phyloP scores from a whole-genome alignment of 2,888 invertebrate species.

The Drosophila niveifrons region DNA sequence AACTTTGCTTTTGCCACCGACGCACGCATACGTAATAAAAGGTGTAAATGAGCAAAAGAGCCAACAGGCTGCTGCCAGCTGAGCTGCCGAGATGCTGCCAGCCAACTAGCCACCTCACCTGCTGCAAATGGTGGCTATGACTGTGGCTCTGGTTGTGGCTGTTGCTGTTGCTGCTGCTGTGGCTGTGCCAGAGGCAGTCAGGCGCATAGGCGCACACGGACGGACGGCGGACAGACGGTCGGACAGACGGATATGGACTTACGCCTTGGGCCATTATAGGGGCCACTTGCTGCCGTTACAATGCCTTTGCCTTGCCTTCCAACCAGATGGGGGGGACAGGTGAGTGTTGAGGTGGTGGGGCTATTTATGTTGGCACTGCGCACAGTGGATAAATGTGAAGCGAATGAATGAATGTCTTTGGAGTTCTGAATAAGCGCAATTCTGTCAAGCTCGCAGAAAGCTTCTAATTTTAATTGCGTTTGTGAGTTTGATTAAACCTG shows the following conservation, averaged over 20 bases:
- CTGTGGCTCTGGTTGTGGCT: neutral
- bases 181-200: conserved; percentile 49
- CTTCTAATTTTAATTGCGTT: conserved; percentile 7
- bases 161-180: neutral
- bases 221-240: conserved; percentile 22
- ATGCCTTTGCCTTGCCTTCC: conserved; percentile 32
- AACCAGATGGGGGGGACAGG: neutral
- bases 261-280: conserved; percentile 77
- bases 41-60: conserved; percentile 82
- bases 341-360: neutral
- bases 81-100: conserved; percentile 3
- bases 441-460: neutral
- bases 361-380: conserved; percentile 43
- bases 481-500: too few species aligned
- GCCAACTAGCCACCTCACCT: conserved; percentile 3
- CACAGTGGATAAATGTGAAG: conserved; percentile 50
- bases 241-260: conserved; percentile 72
- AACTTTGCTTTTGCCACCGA: conserved; percentile 74
- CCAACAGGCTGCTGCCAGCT: conserved; percentile 28
- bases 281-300: conserved; percentile 72
- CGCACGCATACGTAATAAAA: conserved; percentile 79
- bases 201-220: conserved; percentile 51
- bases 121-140: conserved; percentile 17
- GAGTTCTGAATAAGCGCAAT: conserved; percentile 13
- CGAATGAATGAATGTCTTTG: conserved; percentile 7